Conservation (phyloP, 1,140 invertebrate genomes). For the Nasonia vitripennis region DNA sequence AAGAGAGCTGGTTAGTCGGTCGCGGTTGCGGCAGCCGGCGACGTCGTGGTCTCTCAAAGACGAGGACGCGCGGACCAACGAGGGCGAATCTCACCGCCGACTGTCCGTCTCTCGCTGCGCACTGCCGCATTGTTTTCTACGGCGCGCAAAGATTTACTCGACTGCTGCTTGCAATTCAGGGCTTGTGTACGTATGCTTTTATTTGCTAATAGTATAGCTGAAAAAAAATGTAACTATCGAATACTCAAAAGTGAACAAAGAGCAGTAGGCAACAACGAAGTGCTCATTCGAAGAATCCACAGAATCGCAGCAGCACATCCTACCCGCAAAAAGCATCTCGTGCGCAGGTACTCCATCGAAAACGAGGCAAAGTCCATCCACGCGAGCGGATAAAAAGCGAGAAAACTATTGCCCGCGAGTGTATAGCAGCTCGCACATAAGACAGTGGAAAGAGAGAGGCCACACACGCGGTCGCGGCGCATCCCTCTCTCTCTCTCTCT, state of each 20-base stretch:
- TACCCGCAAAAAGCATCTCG: background rate
- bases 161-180: background rate
- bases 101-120: background rate
- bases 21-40: background rate
- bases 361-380: background rate
- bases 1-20: slow-evolving; percentile 13
- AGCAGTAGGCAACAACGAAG: too few species aligned
- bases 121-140: slow-evolving; percentile 19
- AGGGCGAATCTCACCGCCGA: slow-evolving; percentile 4
- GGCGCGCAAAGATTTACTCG: background rate
- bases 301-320: too few species aligned
- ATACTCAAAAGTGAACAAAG: too few species aligned
- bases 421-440: background rate
- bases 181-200: too few species aligned
- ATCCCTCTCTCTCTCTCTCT: slow-evolving; percentile 56
- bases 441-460: slow-evolving; percentile 42
- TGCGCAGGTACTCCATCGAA: background rate
- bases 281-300: too few species aligned
- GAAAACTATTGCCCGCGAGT: background rate
- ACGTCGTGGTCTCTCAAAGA: slow-evolving; percentile 19
- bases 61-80: slow-evolving; percentile 21
- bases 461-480: slow-evolving; percentile 59
- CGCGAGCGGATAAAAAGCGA: background rate
- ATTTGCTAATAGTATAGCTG: too few species aligned
- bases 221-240: too few species aligned